phyloP scores from a whole-genome alignment of 1,140 invertebrate species.

The Drosophila kohkoa region DNA sequence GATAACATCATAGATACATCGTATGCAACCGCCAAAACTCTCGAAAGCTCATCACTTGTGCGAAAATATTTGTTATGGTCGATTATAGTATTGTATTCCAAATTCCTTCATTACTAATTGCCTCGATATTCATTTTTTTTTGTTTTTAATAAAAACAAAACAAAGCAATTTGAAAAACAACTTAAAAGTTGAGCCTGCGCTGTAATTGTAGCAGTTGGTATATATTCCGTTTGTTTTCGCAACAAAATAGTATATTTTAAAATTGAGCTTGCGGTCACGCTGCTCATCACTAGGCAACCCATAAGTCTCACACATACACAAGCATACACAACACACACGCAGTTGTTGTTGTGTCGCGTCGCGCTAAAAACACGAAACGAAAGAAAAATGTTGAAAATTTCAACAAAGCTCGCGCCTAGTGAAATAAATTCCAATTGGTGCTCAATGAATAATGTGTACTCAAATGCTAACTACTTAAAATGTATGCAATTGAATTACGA shows the following conservation, averaged over 20 bases:
- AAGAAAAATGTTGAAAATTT: constrained; percentile 47
- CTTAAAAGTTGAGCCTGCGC: not conserved
- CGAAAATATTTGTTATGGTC: no score
- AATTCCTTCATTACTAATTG: no score
- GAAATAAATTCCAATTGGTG: constrained; percentile 41
- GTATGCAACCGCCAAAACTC: no score
- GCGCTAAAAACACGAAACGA: constrained; percentile 51
- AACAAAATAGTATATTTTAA: not conserved
- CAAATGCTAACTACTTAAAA: constrained; percentile 38
- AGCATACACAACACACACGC: constrained; percentile 27
- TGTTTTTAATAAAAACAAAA: no score
- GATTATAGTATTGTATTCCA: no score
- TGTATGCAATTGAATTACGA: constrained; percentile 29
- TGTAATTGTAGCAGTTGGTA: not conserved
- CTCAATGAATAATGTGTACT: constrained; percentile 12
- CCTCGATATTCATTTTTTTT: no score
- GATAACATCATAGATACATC: no score
- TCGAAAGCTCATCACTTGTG: no score
- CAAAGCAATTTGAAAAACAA: not conserved
- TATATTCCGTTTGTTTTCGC: not conserved
- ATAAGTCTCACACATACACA: constrained; percentile 28
- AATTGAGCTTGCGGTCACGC: not conserved
- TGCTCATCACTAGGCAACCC: constrained; percentile 43
- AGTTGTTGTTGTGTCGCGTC: constrained; percentile 75
- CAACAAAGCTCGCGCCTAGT: constrained; percentile 41